phyloP scores from a whole-genome alignment of 1,140 invertebrate genomes.

The Agrilus planipennis region DNA sequence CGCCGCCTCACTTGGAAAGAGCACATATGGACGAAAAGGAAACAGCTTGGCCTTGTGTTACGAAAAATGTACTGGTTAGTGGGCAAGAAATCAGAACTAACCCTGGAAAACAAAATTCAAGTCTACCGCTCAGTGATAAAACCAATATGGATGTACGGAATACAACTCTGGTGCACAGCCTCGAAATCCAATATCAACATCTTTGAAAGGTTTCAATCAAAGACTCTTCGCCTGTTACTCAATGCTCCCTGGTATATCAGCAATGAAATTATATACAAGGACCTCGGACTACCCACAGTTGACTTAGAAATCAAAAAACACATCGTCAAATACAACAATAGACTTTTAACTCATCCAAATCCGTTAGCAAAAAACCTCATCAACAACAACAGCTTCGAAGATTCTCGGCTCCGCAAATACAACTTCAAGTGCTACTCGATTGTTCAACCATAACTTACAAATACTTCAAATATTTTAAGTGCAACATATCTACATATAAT shows the following conservation, averaged over 20 bases:
- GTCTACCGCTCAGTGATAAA: constrained; percentile 22
- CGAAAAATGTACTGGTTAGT: constrained; percentile 22
- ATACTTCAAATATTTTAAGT: too few relatives aligned
- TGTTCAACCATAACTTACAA: too few relatives aligned
- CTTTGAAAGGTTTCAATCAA: constrained; percentile 12
- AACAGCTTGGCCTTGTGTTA: neutral
- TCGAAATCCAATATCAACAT: constrained; percentile 19
- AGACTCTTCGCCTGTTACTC: neutral
- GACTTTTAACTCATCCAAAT: too few relatives aligned
- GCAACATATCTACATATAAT: too few relatives aligned
- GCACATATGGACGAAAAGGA: constrained; percentile 8
- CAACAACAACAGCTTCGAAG: too few relatives aligned
- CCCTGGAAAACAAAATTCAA: constrained; percentile 21
- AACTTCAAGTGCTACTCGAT: too few relatives aligned
- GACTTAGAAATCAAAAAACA: neutral
- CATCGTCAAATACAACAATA: too few relatives aligned
- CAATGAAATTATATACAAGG: neutral
- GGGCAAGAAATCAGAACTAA: constrained; percentile 14
- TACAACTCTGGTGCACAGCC: constrained; percentile 23
- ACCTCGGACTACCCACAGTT: neutral
- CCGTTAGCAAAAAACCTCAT: too few relatives aligned
- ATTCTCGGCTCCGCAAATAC: too few relatives aligned
- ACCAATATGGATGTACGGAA: constrained; percentile 26
- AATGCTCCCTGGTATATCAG: neutral
- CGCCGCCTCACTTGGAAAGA: neutral